phyloP scores from a whole-genome alignment of 2,797 vertebrate genomes.

The Betta splendens region DNA sequence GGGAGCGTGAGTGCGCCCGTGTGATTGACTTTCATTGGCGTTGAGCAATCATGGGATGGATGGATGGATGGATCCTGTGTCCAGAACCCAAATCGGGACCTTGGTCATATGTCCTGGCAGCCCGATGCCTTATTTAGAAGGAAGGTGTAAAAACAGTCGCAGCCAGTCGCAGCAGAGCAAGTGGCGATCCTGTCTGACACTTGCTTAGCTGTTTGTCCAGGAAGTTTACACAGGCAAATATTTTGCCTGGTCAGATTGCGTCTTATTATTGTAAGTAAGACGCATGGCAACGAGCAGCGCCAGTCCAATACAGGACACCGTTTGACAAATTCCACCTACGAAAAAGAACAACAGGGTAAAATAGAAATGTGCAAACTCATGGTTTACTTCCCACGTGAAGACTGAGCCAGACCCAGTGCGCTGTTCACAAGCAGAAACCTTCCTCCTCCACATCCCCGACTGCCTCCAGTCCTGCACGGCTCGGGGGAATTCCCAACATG shows the following conservation, averaged over 20 bases:
- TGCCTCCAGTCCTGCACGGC: constrained; percentile 45
- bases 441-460: constrained; percentile 47
- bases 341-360: constrained; percentile 4
- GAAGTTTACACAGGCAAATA: constrained; percentile 74
- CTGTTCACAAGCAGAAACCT: no score
- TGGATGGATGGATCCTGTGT: constrained; percentile 82
- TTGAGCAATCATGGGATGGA: constrained; percentile 81
- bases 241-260: constrained; percentile 67
- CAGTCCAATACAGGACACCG: constrained; percentile 41
- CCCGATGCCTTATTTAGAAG: constrained; percentile 92
- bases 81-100: constrained; percentile 84
- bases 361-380: neutral
- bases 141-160: constrained; percentile 88
- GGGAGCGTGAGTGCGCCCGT: constrained; percentile 67
- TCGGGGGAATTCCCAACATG: constrained; percentile 66
- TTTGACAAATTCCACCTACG: constrained; percentile 6
- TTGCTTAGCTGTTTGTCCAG: constrained; percentile 78
- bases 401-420: no score
- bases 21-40: constrained; percentile 80
- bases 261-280: constrained; percentile 61
- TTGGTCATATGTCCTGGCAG: constrained; percentile 83
- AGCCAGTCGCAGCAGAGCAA: constrained; percentile 82
- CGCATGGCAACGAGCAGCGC: constrained; percentile 32
- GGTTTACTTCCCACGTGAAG: no score
- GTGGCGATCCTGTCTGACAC: constrained; percentile 79